A percentile compares a stretch with the other conserved stretches of the same genome.
These are phyloP conservation scores for Pseudachorutes palmiensis DNA, from an alignment of 1,140 invertebrate genomes.

Conservation along the genomic window DNA sequence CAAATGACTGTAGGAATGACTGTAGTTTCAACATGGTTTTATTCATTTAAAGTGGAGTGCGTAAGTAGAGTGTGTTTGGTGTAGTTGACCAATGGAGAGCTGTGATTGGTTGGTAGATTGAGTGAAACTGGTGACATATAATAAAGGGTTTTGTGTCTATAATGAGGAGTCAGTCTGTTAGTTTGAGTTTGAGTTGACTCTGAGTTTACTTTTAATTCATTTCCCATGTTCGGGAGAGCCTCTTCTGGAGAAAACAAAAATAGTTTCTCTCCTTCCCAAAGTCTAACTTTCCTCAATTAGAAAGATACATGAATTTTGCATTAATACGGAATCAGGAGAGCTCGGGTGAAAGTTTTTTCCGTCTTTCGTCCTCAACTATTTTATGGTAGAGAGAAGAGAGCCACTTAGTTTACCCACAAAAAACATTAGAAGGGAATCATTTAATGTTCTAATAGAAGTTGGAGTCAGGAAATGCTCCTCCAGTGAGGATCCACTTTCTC, in stretches of 20 bases:
- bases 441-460: slow-evolving; percentile 26
- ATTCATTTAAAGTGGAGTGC: no score
- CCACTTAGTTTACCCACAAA: slow-evolving; percentile 34
- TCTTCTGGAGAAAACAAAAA: not conserved
- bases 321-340: slow-evolving; percentile 32
- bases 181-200: not conserved
- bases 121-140: no score
- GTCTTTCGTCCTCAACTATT: not conserved
- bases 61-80: no score
- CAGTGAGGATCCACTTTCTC: not conserved
- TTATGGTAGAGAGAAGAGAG: no score
- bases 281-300: slow-evolving; percentile 21
- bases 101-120: no score
- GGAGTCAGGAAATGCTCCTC: slow-evolving; percentile 12
- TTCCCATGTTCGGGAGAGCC: not conserved
- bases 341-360: slow-evolving; percentile 29
- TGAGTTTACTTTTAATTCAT: slow-evolving; percentile 5
- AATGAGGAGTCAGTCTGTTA: not conserved
- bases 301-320: slow-evolving; percentile 38
- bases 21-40: no score
- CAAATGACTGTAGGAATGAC: no score
- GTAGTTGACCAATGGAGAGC: no score
- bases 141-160: no score
- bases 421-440: slow-evolving; percentile 36
- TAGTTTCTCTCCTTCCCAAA: not conserved